Conservation (phyloP, 2,113 vertebrate species). For the Corythoichthys intestinalis region DNA sequence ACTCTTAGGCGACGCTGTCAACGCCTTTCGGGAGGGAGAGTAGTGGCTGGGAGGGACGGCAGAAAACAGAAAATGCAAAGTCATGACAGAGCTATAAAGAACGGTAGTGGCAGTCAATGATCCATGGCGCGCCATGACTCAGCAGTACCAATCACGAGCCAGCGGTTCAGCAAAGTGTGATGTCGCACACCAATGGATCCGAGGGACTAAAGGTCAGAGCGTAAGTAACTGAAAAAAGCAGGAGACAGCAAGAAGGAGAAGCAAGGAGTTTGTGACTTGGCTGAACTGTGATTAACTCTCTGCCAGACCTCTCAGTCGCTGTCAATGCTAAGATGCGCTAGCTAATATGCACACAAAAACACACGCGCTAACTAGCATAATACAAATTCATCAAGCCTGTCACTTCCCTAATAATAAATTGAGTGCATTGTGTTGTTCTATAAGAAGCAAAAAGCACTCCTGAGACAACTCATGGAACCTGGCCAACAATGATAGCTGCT, state of each 20-base stretch:
- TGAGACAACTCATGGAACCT: constrained; percentile 17
- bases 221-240: not conserved
- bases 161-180: constrained; percentile 31
- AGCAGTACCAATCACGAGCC: constrained; percentile 41
- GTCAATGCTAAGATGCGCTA: too few relatives aligned
- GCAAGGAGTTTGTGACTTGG: not conserved
- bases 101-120: constrained; percentile 54
- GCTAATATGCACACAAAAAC: not conserved
- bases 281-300: not conserved
- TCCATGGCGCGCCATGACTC: constrained; percentile 47
- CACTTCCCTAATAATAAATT: constrained; percentile 2
- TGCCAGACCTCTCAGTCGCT: too few relatives aligned
- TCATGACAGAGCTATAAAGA: constrained; percentile 57
- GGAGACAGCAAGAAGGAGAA: not conserved
- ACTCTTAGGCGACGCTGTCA: constrained; percentile 12
- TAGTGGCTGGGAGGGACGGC: not conserved
- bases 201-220: constrained; percentile 44
- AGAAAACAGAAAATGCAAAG: constrained; percentile 44
- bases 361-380: not conserved
- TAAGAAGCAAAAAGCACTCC: constrained; percentile 6
- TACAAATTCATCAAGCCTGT: constrained; percentile 17
- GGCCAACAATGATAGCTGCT: constrained; percentile 8
- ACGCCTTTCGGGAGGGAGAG: not conserved
- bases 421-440: not conserved
- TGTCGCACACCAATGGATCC: constrained; percentile 36